These are phyloP conservation scores for Drosophila aff. DNA, from an alignment of 1,140 invertebrate species.

Conservation along the genomic window DNA sequence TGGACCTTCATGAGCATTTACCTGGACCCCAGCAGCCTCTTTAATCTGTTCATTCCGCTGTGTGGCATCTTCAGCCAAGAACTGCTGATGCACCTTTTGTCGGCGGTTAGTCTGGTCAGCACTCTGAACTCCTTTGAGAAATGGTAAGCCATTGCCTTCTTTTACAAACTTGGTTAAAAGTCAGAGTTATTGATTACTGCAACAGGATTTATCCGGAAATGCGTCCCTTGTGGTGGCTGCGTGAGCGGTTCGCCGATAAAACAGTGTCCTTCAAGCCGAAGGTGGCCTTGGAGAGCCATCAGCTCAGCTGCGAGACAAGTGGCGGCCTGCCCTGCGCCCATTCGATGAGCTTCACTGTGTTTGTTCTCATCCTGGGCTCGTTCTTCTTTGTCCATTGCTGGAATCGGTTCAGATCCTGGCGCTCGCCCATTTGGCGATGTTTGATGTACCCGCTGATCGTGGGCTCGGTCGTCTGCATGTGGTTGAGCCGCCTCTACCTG, in stretches of 20 bases:
- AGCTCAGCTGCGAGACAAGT: conserved; percentile 71
- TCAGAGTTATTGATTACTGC: neutral
- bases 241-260: conserved; percentile 49
- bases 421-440: neutral
- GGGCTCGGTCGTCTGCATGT: conserved; percentile 43
- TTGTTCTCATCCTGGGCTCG: conserved; percentile 44
- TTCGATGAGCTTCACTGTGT: conserved; percentile 53
- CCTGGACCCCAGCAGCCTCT: conserved; percentile 49
- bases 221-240: conserved; percentile 73
- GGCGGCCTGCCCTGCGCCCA: conserved; percentile 72
- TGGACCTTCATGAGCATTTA: conserved; percentile 51
- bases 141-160: conserved; percentile 51
- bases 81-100: conserved; percentile 51
- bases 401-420: conserved; percentile 6
- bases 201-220: conserved; percentile 66
- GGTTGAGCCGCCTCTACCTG: conserved; percentile 73
- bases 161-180: neutral
- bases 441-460: neutral
- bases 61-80: conserved; percentile 61
- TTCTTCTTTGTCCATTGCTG: conserved; percentile 28
- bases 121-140: conserved; percentile 63
- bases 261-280: neutral
- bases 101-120: conserved; percentile 53
- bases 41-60: conserved; percentile 65
- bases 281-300: conserved; percentile 51